Conservation (phyloP, 2,888 invertebrate species). For the Tridacna gigas region DNA sequence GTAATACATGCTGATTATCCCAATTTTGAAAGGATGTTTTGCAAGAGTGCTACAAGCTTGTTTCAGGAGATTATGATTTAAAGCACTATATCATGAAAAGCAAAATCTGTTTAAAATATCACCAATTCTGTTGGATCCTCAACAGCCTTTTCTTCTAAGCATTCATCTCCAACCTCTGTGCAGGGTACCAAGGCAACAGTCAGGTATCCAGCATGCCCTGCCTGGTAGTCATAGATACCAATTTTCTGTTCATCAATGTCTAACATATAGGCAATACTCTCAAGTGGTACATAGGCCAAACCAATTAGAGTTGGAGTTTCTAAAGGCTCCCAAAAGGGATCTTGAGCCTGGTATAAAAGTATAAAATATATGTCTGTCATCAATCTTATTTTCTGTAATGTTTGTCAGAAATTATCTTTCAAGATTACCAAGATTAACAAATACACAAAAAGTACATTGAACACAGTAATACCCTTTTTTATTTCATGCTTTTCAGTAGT, state of each 20-base stretch:
- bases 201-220: constrained; percentile 45
- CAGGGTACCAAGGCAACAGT: constrained; percentile 51
- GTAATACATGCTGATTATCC: too few relatives aligned
- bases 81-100: too few relatives aligned
- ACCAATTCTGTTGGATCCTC: constrained; percentile 57
- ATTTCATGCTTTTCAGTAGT: too few relatives aligned
- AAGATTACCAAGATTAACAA: too few relatives aligned
- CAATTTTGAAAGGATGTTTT: too few relatives aligned
- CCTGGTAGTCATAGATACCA: constrained; percentile 58
- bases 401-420: too few relatives aligned
- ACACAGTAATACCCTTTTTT: too few relatives aligned
- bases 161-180: constrained; percentile 30
- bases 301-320: constrained; percentile 58
- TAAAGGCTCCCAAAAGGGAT: constrained; percentile 60
- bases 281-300: constrained; percentile 47
- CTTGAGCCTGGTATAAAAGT: constrained; percentile 37
- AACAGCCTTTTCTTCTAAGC: constrained; percentile 42
- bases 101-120: neutral
- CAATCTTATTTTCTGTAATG: too few relatives aligned
- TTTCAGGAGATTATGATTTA: too few relatives aligned
- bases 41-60: too few relatives aligned
- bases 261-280: constrained; percentile 57
- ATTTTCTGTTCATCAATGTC: constrained; percentile 54
- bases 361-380: neutral
- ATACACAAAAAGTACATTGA: too few relatives aligned